Evolutionary conservation across 2,888 invertebrate species (phyloP), one percentile per base, ranked within the genome.

Genomic region (Catotricha subobsoleta): DNA sequence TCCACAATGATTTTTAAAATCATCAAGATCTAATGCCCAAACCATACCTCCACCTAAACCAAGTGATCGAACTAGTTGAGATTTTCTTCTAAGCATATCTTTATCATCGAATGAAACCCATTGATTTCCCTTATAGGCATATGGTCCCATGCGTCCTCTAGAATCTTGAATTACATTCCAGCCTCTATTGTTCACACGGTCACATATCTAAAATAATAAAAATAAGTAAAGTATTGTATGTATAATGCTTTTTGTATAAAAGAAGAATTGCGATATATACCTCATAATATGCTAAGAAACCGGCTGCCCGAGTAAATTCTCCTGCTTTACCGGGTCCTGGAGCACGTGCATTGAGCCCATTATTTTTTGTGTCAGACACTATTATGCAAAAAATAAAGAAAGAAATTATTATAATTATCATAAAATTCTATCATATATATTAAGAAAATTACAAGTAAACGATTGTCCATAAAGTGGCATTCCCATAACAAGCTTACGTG

Each of bases 21-120:
- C 88, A 50, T 90, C 88, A 48, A 88, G 16, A 65, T 88, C 88
- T 27, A 88, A 63, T 0, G 88, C 87, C 88, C 88, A 88, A 33
- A 88, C 74, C 87, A 88, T 88, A 15, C 83, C 87, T 43, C 88
- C 88, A 12, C 79, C 88, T 15, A 91, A 68, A 46, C 77, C 72
- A 60, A 83, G 67, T 12, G 76, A 69, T 45, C 81, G 72, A 27
- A 88, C 74, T 51, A 76, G 78, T 51, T 83, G 74, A 0, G 84
- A 78, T 64, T 91, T 91, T 47, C 69, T 71, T 45, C 72, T 69
- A 33, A 91, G 76, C 62, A 80, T 87, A 25, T 76, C 76, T 8
- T 70, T 67, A 54, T 91, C 88, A 55, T 92, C 91, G 52, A 72
- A 92, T 2, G 86, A 81, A 16, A 90, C 87, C 91, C 91, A 92